Percentiles rank a stretch among this genome's conserved stretches.
These are phyloP conservation scores for Sebastes schlegelii DNA, from an alignment of 2,113 vertebrate genomes.

Conservation along the genomic window DNA sequence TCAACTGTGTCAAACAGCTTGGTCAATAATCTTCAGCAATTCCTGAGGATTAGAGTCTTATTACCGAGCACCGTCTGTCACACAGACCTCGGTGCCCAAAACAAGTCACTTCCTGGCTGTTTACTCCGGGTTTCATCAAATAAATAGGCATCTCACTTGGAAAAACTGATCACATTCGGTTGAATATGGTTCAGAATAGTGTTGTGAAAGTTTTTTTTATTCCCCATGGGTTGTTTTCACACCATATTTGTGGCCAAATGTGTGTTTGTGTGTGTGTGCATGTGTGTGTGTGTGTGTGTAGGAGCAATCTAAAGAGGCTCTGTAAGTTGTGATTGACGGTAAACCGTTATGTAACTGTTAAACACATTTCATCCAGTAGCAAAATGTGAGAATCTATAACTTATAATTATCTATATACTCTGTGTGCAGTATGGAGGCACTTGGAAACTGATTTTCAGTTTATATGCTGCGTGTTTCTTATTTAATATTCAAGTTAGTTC, in stretches of 20 bases:
- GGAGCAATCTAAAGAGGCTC: constrained; percentile 14
- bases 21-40: constrained; percentile 84
- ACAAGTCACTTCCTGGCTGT: constrained; percentile 59
- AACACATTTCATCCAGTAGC: constrained; percentile 28
- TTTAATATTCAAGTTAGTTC: neutral
- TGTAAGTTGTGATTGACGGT: constrained; percentile 18
- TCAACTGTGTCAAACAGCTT: constrained; percentile 83
- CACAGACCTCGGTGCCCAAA: constrained; percentile 64
- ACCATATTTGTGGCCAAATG: neutral
- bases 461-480: neutral
- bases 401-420: constrained; percentile 26
- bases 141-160: constrained; percentile 6
- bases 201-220: constrained; percentile 4
- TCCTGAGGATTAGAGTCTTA: constrained; percentile 84
- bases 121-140: constrained; percentile 24
- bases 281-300: neutral
- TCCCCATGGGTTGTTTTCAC: neutral
- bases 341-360: constrained; percentile 37
- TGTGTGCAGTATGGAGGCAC: neutral
- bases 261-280: neutral
- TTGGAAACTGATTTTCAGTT: neutral
- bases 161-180: constrained; percentile 21
- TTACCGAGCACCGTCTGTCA: constrained; percentile 80
- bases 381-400: constrained; percentile 34
- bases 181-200: neutral